Base-by-base conservation (phyloP, 1,140 invertebrate species). In the Periplaneta americana region DNA sequence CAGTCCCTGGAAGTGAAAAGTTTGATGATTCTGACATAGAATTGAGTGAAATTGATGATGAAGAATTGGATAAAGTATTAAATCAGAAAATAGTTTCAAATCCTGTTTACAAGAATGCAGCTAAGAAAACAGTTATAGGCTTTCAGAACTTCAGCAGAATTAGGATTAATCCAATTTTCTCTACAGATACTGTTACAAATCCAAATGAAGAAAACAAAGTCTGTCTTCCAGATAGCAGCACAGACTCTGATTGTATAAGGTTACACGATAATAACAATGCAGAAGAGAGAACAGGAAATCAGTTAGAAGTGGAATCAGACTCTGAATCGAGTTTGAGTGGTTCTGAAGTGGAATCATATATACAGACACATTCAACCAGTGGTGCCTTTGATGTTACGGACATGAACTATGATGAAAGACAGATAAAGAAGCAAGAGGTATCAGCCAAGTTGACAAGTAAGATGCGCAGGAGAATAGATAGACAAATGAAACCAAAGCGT, bases 401-500 rank as follows among this genome's bases (percentile, higher is more conserved):
- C 75, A 81, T 89, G 8, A 5, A 39, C 18, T 31, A 2, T 34
- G 15, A 28, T 31, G 22, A 37, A 48, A 78, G 77, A 74, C 10
- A 75, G n/a, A 37, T 74, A 75, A 74, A 34, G 3, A 37, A 1
- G 17, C 22, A 18, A 17, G 80, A 80, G 18, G 13, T 66, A 18
- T 18, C 74, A 31, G 48, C 92, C 84, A 86, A 85, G 79, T 85
- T 95, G 66, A 96, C 93, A 17, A 95, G 94, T 80, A 97, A 95
- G 88, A 90, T 96, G 85, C 92, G 92, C 84, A 90, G 96, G 85
- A 94, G 93, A 11, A 81, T 93, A 22, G 94, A 97, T 84, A 90
- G 96, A 80, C 90, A 92, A 31, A 90, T 91, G 83, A 96, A 94
- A 86, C 90, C 93, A 5, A 97, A 96, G 87, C 98, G 97, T 86